Conservation (phyloP, 2,888 invertebrate species). For the Pseudococcus jackbeardsleyi region DNA sequence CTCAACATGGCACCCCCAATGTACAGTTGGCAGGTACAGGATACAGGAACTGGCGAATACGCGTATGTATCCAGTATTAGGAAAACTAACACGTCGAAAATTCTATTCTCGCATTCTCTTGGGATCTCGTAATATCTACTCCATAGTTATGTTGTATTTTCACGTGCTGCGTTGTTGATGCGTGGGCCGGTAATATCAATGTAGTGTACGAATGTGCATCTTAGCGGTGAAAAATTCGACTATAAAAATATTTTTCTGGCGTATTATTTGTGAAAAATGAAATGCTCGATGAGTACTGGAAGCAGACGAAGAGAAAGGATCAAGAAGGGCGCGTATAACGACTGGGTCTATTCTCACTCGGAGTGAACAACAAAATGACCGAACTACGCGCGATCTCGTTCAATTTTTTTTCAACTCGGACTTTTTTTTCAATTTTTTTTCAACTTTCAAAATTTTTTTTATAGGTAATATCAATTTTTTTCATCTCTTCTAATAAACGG, state of each 20-base stretch:
- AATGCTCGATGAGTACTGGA: not conserved
- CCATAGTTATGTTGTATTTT: conserved; percentile 4
- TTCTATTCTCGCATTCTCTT: not conserved
- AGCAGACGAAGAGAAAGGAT: not conserved
- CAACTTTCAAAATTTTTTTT: too few relatives aligned
- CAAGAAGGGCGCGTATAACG: not conserved
- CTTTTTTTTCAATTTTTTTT: too few relatives aligned
- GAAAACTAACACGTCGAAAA: conserved; percentile 32
- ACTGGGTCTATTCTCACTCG: too few relatives aligned
- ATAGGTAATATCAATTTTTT: too few relatives aligned
- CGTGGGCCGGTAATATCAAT: conserved; percentile 35
- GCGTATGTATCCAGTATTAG: not conserved
- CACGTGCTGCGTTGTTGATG: conserved; percentile 33
- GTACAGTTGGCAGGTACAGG: not conserved
- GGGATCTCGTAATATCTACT: conserved; percentile 43
- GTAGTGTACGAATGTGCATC: conserved; percentile 22
- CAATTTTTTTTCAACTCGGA: too few relatives aligned
- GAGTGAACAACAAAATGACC: too few relatives aligned
- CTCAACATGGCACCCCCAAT: not conserved
- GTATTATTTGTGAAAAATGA: conserved; percentile 39
- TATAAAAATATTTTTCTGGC: conserved; percentile 38
- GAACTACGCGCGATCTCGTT: too few relatives aligned
- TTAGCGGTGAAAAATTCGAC: conserved; percentile 30
- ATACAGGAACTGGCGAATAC: not conserved
- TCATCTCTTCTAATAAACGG: too few relatives aligned